Evolutionary conservation across 92 coral and sea anemone species (phyloP).

Genomic region (Ricordea florida): DNA sequence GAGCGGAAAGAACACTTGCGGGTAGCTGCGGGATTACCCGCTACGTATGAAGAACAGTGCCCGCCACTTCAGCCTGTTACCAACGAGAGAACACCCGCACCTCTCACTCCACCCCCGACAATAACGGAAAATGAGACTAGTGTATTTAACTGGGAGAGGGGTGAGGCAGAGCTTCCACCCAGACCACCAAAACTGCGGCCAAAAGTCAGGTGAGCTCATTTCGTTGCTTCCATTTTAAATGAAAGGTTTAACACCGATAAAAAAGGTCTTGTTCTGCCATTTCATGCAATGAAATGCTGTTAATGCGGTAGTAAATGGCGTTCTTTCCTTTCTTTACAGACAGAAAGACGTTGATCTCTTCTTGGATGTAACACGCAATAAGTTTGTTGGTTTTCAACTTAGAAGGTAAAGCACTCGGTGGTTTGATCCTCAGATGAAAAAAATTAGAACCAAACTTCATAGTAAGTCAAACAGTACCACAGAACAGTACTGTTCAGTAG

Average conservation of each 20-base stretch:
- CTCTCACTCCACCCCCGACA: conserved; percentile 75
- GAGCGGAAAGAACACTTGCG: conserved; percentile 70
- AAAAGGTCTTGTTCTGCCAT: no score
- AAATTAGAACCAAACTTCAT: neutral
- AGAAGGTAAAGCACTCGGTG: conserved; percentile 62
- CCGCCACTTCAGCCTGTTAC: conserved; percentile 42
- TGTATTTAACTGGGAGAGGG: conserved; percentile 35
- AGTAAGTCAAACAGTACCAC: neutral
- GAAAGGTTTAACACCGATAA: no score
- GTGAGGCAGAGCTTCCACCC: conserved; percentile 43
- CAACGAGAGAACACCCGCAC: conserved; percentile 53
- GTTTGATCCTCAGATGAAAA: neutral
- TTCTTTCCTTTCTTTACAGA: conserved; percentile 32
- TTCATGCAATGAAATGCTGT: no score
- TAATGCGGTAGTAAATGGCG: no score
- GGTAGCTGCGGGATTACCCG: conserved; percentile 78
- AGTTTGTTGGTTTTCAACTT: conserved; percentile 96
- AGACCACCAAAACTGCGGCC: conserved; percentile 76
- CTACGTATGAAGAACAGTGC: conserved; percentile 85
- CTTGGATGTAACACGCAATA: conserved; percentile 87
- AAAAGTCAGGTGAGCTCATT: conserved; percentile 65
- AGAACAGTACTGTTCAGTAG: neutral
- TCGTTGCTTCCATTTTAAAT: no score
- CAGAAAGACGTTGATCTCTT: conserved; percentile 88
- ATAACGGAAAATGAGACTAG: conserved; percentile 63